Base-by-base conservation (phyloP, 2,797 vertebrate species). In the Picus viridis region DNA sequence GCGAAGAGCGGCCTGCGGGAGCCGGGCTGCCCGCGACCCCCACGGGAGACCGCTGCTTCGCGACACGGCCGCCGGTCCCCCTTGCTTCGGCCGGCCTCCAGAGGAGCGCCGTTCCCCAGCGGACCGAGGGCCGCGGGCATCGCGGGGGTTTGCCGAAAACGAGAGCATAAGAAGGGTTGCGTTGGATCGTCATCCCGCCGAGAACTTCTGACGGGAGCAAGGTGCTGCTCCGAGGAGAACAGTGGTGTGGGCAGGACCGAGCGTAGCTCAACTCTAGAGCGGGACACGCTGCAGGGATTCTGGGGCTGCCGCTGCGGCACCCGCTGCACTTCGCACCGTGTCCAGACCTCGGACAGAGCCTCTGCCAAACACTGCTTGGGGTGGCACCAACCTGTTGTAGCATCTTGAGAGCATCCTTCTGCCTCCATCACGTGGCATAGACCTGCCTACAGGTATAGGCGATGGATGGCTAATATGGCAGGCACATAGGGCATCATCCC, bases 301-400 rank as follows among this genome's bases (percentile, higher is more conserved):
- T 7, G 39, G 29, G 62, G 7, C 7, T 6, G 12, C 27, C 7
- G 5, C 57, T 16, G 53, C 53, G 64, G 45, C 30, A 47, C 13
- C 62, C 24, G 22, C 49, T 19, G 45, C 12, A 1, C 29, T 57
- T 29, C 5, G 2, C 34, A 26, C 6, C 5, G 53, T 9, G 1
- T 5, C n/a, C 43, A 9, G 62, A n/a, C 47, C 29, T 64, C 4
- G 16, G 63, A 63, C 54, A 10, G 18, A 89, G 57, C 63, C 58
- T 47, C 65, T 74, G 87, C 74, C 23, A 67, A 5, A 70, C 26
- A 22, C 68, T 76, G 78, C 22, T 47, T 10, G 54, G n/a, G 58
- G 14, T 12, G 4, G 17, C 80, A 75, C n/a, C 92, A 78, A 88
- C 95, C 81, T 95, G 90, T 94, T 81, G 59, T 75, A 58, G 70